These are phyloP conservation scores for Tupiocoris notatus DNA, from an alignment of 2,888 invertebrate species.

Conservation along the genomic window DNA sequence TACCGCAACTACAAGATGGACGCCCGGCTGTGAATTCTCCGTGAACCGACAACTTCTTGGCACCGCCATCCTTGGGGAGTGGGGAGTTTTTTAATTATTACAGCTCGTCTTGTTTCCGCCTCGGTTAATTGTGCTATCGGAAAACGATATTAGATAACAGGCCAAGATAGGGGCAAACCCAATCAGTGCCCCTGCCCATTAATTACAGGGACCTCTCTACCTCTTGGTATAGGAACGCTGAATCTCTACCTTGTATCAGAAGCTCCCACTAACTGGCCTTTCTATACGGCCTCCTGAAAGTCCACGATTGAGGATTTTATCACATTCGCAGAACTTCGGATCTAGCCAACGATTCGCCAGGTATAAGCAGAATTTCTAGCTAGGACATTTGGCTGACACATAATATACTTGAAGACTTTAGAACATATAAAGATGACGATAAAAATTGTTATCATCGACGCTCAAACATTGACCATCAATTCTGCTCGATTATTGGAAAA, in stretches of 20 bases:
- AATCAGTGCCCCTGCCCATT: conserved; percentile 43
- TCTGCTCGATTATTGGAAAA: no score
- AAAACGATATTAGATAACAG: conserved; percentile 44
- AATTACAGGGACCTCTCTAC: conserved; percentile 38
- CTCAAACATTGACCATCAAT: no score
- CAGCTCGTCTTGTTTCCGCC: conserved; percentile 43
- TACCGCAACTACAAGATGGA: conserved; percentile 33
- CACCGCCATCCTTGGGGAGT: neutral
- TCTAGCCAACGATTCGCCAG: no score
- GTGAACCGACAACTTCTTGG: conserved; percentile 3
- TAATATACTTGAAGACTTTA: no score
- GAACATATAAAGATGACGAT: no score
- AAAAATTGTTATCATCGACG: no score
- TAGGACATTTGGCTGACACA: no score
- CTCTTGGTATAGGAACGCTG: neutral
- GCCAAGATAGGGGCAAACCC: conserved; percentile 43
- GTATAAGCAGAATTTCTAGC: no score
- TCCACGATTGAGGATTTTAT: neutral
- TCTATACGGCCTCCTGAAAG: neutral
- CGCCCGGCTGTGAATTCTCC: neutral
- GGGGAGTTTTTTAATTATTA: conserved; percentile 44
- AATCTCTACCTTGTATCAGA: neutral
- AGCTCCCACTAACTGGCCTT: neutral
- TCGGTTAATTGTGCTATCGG: conserved; percentile 44
- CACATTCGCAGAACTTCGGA: neutral